Evolutionary conservation across 2,888 invertebrate genomes (phyloP), one percentile per base, ranked within the genome.

Genomic region (Synergus itoensis): DNA sequence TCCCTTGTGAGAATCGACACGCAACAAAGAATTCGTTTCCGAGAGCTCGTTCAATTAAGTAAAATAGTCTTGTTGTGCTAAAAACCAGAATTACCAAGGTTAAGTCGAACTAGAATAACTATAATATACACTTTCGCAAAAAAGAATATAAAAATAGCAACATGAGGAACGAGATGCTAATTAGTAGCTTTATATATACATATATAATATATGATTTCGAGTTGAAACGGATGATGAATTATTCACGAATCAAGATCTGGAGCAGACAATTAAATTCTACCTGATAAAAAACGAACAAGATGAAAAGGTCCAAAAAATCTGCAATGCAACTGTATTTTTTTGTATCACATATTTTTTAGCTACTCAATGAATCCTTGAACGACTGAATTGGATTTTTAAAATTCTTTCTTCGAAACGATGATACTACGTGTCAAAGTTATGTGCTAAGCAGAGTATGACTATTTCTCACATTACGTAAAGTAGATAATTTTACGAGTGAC

Each of bases 31-130:
- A 84, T 82, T 12, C 36, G 63, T 43, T 53, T 63, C 41, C 73
- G 76, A 63, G 40, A 77, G 78, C 78, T 64, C 80, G 77, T 81
- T 84, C 75, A 84, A 84, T 82, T 81, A 76, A 80, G 79, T 75
- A 63, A 79, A 75, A 76, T 80, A 28, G 67, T 45, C 14, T 63
- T 14, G 8, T 12, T 67, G 62, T 63, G 64, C 77, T 73, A 81
- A 79, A 73, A 48, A 53, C 53, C 41, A 8, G 41, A 73, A 60
- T 63, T 45, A 45, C 45, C 67, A 67, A 67, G 67, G 21, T 67
- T 45, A 67, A 48, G 67, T 67, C 7, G 45, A 45, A 45, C 21
- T 16, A 67, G 28, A 67, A 45, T 28, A 67, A 53, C n/a, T 9
- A 9, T n/a, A 53, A 53, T 9, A 45, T 28, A 45, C 8, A 28